Evolutionary conservation across 2,888 invertebrate genomes (phyloP).

Genomic region (Amiota minor): DNA sequence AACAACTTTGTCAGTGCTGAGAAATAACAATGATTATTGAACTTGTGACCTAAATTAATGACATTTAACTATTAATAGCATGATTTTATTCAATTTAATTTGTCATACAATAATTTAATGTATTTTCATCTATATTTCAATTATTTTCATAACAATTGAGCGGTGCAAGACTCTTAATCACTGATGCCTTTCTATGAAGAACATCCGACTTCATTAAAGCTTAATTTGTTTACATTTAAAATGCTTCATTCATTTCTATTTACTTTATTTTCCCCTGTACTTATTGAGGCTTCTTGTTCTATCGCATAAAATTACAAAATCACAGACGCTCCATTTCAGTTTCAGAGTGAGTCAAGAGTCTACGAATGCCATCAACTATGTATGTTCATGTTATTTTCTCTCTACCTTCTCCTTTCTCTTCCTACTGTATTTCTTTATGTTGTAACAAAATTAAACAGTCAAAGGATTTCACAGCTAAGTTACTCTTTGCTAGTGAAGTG

Average conservation of each 20-base stretch:
- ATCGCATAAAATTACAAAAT: slow-evolving; percentile 26
- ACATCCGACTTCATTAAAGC: slow-evolving; percentile 27
- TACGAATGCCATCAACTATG: background rate
- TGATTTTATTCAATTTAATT: too few relatives aligned
- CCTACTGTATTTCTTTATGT: too few relatives aligned
- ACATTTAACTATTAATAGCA: too few relatives aligned
- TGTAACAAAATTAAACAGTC: slow-evolving; percentile 58
- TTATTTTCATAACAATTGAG: background rate
- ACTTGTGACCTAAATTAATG: too few relatives aligned
- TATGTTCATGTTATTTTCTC: slow-evolving; percentile 43
- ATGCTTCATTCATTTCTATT: background rate
- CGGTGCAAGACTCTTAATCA: background rate
- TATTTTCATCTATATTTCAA: too few relatives aligned
- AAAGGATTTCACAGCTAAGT: slow-evolving; percentile 51
- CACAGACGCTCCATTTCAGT: background rate
- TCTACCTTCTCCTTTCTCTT: background rate
- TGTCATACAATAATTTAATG: too few relatives aligned
- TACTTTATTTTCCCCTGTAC: background rate
- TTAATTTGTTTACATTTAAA: slow-evolving; percentile 19
- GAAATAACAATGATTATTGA: too few relatives aligned
- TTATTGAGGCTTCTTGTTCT: slow-evolving; percentile 8
- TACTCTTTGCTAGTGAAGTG: slow-evolving; percentile 37
- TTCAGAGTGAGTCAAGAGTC: too few relatives aligned
- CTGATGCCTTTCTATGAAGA: slow-evolving; percentile 20
- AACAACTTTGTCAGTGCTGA: too few relatives aligned